Conservation (phyloP, 2,888 invertebrate species). For the Macrosoma leucophasiata region DNA sequence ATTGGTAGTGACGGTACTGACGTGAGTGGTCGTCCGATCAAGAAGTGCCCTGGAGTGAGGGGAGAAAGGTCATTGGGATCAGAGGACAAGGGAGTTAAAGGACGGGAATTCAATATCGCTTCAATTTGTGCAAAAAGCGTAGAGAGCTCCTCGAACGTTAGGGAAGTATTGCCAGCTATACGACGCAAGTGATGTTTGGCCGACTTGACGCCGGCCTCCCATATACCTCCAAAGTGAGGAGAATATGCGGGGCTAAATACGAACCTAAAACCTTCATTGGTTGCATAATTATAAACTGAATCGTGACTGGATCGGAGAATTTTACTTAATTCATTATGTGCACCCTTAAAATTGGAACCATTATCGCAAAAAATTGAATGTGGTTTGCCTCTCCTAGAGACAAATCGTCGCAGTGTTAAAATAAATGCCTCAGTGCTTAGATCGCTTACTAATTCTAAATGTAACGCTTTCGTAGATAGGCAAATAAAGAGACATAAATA, state of each 20-base stretch:
- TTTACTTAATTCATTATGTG: conserved; percentile 20
- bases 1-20: too few species aligned
- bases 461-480: conserved; percentile 3
- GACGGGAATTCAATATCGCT: conserved; percentile 11
- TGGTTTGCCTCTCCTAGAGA: conserved; percentile 9
- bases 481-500: conserved; percentile 13
- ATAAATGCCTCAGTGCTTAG: conserved; percentile 3
- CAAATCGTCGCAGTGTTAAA: conserved; percentile 3
- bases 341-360: conserved; percentile 6
- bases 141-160: conserved; percentile 15
- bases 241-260: conserved; percentile 13
- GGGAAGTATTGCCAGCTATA: conserved; percentile 8
- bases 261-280: conserved; percentile 19
- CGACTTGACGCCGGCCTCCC: too few species aligned
- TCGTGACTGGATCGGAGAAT: conserved; percentile 9
- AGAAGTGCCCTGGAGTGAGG: too few species aligned
- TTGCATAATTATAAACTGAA: conserved; percentile 10
- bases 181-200: conserved; percentile 12
- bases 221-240: too few species aligned
- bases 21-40: too few species aligned
- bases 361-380: conserved; percentile 3
- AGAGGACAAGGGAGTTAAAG: conserved; percentile 11
- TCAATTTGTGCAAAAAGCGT: conserved; percentile 15
- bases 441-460: conserved; percentile 6
- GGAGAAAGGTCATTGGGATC: too few species aligned